These are phyloP conservation scores for Sitta carolinensis DNA, from an alignment of 2,797 vertebrate species.

Conservation along the genomic window DNA sequence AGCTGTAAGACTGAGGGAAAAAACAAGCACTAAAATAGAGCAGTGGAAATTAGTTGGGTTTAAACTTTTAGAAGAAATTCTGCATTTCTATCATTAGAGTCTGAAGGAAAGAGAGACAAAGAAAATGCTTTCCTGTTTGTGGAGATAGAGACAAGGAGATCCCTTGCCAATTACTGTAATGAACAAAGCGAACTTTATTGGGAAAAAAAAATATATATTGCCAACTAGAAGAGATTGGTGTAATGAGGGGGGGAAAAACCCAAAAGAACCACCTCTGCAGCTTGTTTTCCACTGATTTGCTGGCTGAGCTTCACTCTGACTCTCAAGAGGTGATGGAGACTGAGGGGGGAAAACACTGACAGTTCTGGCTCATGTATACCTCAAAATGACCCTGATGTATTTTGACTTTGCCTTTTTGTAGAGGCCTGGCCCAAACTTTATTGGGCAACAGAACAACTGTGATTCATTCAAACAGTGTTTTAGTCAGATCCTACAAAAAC, in stretches of 20 bases:
- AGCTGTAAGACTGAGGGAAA: background rate
- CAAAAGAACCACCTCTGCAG: background rate
- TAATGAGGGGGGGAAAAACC: accelerated
- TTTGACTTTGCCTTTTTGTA: background rate
- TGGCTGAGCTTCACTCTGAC: background rate
- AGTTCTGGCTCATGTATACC: accelerated
- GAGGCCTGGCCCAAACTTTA: background rate
- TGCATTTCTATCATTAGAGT: background rate
- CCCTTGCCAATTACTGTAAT: background rate
- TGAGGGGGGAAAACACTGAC: background rate
- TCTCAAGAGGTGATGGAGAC: accelerated
- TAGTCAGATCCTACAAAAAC: background rate
- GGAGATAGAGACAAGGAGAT: background rate
- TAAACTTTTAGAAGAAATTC: background rate
- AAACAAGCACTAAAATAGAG: background rate
- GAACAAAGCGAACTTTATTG: background rate
- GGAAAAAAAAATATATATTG: background rate
- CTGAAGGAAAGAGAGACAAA: background rate
- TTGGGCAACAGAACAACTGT: background rate
- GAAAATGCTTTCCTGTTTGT: background rate
- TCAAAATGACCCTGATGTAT: background rate
- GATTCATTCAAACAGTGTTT: background rate
- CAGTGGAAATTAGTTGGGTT: background rate
- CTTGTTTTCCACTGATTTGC: accelerated
- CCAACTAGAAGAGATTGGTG: background rate